Evolutionary conservation across 2,113 vertebrate genomes (phyloP), one percentile per base, ranked within the genome.

Genomic region (Indri indri): DNA sequence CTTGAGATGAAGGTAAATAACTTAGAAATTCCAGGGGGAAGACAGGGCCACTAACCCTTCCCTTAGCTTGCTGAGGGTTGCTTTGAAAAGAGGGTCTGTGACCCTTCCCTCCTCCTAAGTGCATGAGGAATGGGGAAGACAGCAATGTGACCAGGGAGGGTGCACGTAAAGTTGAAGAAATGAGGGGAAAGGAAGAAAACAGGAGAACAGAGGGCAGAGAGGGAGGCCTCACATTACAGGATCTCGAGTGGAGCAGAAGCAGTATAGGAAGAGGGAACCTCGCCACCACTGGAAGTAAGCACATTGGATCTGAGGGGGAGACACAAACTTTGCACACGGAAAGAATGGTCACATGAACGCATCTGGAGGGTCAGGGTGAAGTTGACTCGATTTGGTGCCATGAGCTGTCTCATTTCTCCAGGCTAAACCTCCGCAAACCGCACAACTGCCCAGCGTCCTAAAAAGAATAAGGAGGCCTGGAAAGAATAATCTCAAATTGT

Each of bases 1-100:
- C 37, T 81, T 20, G 89, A 82, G 71, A 98, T 98, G 97, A 98
- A 98, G 97, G 97, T 98, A 97, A 97, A 91, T 95, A 95, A 96
- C 42, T 89, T 74, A 89, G 0, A 86, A 74, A 66, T 47, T 34
- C 1, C 0, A 40, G 45, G 32, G 37, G 84, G 74, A 74, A 52
- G 52, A 20, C 8, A 14, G 18, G 77, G 59, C 88, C 66, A 0
- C 85, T 37, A 66, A 9, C 22, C 14, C 16, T 52, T 23, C 16
- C 50, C n/a, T 79, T 1, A 5, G 20, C 7, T 50, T 0, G 4
- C 9, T 2, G 4, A 81, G 93, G 37, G 30, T 42, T 27, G 1
- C 22, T 66, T 71, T 63, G 9, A 87, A 23, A 77, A 23, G 18
- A n/a, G 50, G 52, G 59, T 9, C 1, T 77, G 82, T 37, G 77